Evolutionary conservation across 2,113 vertebrate species (phyloP).

Genomic region (Rhinopomastus cyanomelas): DNA sequence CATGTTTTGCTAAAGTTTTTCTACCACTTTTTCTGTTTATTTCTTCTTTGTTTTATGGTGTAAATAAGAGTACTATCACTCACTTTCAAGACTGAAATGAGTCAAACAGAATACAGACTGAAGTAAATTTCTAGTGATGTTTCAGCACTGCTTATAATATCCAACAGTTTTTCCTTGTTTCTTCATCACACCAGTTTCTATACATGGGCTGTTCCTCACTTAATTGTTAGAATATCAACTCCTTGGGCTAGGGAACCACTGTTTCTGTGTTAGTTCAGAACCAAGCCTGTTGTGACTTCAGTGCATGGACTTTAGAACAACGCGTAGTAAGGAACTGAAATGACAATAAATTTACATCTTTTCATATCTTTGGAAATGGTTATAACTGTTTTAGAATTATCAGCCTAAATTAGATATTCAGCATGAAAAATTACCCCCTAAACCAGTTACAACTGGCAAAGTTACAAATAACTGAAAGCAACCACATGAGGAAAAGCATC

Average conservation of each 20-base stretch:
- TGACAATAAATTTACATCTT: background rate
- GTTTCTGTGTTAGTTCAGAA: background rate
- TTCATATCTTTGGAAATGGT: background rate
- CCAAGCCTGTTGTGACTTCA: background rate
- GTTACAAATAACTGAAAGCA: background rate
- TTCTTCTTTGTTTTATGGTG: background rate
- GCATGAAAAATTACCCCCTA: background rate
- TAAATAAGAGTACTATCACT: background rate
- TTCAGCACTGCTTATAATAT: background rate
- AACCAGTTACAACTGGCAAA: background rate
- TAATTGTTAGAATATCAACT: background rate
- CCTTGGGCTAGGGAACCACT: background rate
- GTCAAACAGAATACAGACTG: background rate
- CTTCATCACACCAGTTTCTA: background rate
- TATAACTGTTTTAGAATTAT: background rate
- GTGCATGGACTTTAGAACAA: background rate
- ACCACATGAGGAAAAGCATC: background rate
- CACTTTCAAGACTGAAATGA: background rate
- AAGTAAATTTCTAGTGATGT: background rate
- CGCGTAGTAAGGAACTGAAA: background rate
- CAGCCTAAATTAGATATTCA: background rate
- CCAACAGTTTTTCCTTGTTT: background rate
- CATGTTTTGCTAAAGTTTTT: background rate
- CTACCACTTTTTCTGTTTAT: background rate
- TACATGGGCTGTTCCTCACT: background rate